Evolutionary conservation across 2,888 invertebrate genomes (phyloP), one percentile per base, ranked within the genome.

Genomic region (Chaetoderma sp.): DNA sequence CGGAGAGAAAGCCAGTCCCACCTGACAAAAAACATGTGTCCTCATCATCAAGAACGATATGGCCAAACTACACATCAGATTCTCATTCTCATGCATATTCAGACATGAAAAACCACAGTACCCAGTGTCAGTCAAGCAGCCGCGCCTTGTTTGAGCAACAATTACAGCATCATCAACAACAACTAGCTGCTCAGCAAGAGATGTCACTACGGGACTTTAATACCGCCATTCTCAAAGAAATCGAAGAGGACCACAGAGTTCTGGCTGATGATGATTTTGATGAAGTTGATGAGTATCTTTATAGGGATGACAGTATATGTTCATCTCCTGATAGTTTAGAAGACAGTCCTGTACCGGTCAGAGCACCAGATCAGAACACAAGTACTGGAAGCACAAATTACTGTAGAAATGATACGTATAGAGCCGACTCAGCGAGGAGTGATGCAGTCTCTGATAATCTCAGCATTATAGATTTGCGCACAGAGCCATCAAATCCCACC

Each of bases 81-180:
- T n/a, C n/a, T n/a, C n/a, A n/a, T n/a, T n/a, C n/a, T n/a, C n/a
- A n/a, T n/a, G n/a, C n/a, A n/a, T n/a, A n/a, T n/a, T 45, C 63
- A 8, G 76, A 77, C 33, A 64, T 82, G 33, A 77, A 78, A 61
- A 75, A 78, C 54, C 73, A 74, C 55, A 83, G 82, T 60, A 64
- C 82, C 54, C 72, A 76, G 28, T 83, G 82, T 64, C 60, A 81
- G 55, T 78, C 70, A 25, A 80, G 73, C 67, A 83, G 83, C 62
- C 72, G 78, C 21, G 80, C 70, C 58, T 68, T 83, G 60, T 84
- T 84, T 75, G 84, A 84, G 69, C 78, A 81, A 45, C 80, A 80
- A 60, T 68, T 83, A 25, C 78, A 82, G 60, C 76, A 82, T 4
- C 81, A 83, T 25, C 83, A 83, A 59, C 77, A 76, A 23, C 67